Evolutionary conservation across 2,113 vertebrate species (phyloP), one percentile per base, ranked within the genome.

Genomic region (Alethe castanea): DNA sequence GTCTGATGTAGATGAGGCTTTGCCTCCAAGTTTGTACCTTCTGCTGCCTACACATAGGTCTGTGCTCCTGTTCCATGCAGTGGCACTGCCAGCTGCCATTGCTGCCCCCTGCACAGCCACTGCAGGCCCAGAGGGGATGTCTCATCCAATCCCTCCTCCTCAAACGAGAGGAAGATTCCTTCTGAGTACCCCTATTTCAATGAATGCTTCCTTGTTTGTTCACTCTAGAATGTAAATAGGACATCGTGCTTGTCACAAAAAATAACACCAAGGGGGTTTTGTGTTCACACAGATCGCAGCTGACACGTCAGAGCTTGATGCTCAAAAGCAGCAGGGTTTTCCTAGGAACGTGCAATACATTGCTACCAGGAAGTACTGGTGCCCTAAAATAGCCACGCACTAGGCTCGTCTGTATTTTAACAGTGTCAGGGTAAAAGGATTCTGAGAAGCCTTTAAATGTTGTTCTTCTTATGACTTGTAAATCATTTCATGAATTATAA

Each of bases 61-160:
- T 38, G 33, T 44, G 57, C n/a, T 47, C n/a, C 53, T 23, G 1
- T 7, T 25, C 42, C 6, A 0, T 0, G 11, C 0, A 2, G 45
- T 19, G 6, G n/a, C 19, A 12, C 0, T 0, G 0, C 35, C 26
- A 9, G 26, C 66, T 64, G 42, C 13, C 14, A 6, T 5, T 1
- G 7, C 61, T 45, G 14, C 2, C 31, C 44, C 19, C 66, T 28
- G 33, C 4, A 8, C n/a, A 10, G 59, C 17, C 44, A 3, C 12
- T 9, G 57, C 40, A 70, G 64, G 8, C 64, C 91, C 56, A 5
- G 54, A 57, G 92, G 92, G 56, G 40, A 24, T 31, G 28, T 66
- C 82, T 73, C 42, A 25, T 83, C 76, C n/a, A 22, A 53, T 86
- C 50, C 85, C 59, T 90, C 62, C 48, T 24, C 6, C 66, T 50